Base-by-base conservation (phyloP, 2,797 vertebrate species). In the Menidia menidia region DNA sequence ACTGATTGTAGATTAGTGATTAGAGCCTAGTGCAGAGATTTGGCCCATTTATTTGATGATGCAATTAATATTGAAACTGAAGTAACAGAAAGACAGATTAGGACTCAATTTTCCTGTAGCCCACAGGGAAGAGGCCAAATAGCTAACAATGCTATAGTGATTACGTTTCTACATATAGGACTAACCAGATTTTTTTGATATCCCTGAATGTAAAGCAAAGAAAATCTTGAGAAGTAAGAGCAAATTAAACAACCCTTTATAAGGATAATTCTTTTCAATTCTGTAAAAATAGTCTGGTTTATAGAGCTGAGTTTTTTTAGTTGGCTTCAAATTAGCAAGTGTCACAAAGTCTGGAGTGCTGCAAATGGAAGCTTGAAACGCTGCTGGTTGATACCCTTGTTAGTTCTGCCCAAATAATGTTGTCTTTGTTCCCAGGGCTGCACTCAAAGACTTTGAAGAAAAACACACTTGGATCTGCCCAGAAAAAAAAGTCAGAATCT, bases 1-100 rank as follows among this genome's bases (percentile, higher is more conserved):
- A 32, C 84, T 89, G 87, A 91, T 91, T 68, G 83, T 82, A 78
- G 81, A 89, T 87, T 88, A 86, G 82, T 87, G 86, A 89, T 87
- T 85, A 86, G 79, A 78, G 86, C 79, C 73, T 47, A 77, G 71
- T 76, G 78, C 72, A 71, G 85, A 88, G 89, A 92, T 88, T 75
- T 88, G 82, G 55, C 77, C 86, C 84, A 84, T 90, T 88, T 88
- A 82, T 85, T 89, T 80, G 75, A 90, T 83, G 78, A 56, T 45
- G 80, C 84, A 87, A 87, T 87, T 89, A 85, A 84, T 75, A 77
- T 45, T 57, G 51, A 72, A 77, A 57, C 61, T 1, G 82, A 88
- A 77, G 87, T 80, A 85, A 80, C 69, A 54, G 39, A 76, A 67
- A 85, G 64, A 25, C 47, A 71, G 77, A 88, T 83, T 77, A 86